Evolutionary conservation across 1,140 invertebrate genomes (phyloP).

Genomic region (Leptoteleia sp.): DNA sequence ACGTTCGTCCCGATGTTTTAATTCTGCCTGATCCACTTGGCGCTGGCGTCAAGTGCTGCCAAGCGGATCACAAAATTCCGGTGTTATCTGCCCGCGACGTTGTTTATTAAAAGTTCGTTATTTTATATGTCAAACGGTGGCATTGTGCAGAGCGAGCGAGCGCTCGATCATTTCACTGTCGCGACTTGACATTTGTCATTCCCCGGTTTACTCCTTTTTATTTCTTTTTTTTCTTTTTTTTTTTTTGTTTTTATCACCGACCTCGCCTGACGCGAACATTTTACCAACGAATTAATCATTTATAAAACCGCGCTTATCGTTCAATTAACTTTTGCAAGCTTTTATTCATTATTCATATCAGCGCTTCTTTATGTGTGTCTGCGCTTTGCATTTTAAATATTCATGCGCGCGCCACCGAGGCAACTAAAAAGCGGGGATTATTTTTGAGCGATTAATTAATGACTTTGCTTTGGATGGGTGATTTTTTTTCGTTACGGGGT

Average conservation of each 20-base stretch:
- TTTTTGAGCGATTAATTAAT: constrained; percentile 5
- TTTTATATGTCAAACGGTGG: constrained; percentile 62
- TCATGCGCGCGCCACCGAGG: background rate
- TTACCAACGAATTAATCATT: too few species aligned
- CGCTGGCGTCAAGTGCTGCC: constrained; percentile 63
- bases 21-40: constrained; percentile 65
- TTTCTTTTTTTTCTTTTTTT: too few species aligned
- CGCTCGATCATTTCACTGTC: constrained; percentile 43
- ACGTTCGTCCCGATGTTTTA: constrained; percentile 67
- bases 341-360: background rate
- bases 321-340: constrained; percentile 9
- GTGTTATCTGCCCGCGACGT: constrained; percentile 58
- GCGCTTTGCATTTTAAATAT: constrained; percentile 4
- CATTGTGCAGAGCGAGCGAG: constrained; percentile 51
- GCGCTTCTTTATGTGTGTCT: constrained; percentile 2
- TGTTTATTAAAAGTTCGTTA: constrained; percentile 67
- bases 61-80: constrained; percentile 56
- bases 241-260: too few species aligned
- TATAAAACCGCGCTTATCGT: background rate
- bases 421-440: background rate
- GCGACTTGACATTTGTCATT: constrained; percentile 20
- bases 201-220: background rate
- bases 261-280: too few species aligned
- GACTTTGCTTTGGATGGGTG: background rate
- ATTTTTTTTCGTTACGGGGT: constrained; percentile 2